Evolutionary conservation across 2,797 vertebrate species (phyloP), one percentile per base, ranked within the genome.

Genomic region (Aphelocoma californica): DNA sequence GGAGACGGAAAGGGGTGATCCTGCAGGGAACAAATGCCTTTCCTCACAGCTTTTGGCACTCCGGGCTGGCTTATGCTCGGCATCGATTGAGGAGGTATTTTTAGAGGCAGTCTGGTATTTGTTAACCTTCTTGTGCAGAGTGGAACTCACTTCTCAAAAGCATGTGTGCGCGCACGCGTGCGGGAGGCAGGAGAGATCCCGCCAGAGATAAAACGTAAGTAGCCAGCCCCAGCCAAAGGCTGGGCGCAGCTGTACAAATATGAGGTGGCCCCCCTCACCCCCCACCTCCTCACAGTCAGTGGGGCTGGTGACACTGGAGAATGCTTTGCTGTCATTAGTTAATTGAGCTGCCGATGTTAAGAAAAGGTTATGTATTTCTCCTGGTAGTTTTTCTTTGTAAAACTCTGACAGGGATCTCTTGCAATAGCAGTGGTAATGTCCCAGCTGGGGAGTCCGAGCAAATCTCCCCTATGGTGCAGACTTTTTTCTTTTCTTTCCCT

Each of bases 351-450:
- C 97, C 81, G 95, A 98, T 98, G 98, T 98, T 98, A 98, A 98
- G 97, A 98, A 98, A 98, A 98, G 98, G 98, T 98, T 98, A 98
- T 97, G 97, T 98, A 97, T 98, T 98, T 98, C 97, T 97, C 97
- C 97, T 96, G 96, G 95, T 98, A 98, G 97, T 98, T 98, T 98
- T 98, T 96, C 97, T 98, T 98, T 97, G 95, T 94, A 96, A 97
- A 97, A 97, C 96, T 97, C 97, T 97, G 96, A 93, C 97, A 96
- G 84, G 67, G 96, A 95, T 96, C 95, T 94, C 95, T 92, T 93
- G 94, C 96, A 79, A 91, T 91, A 95, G 94, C 5, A 34, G 38
- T 56, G 62, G 84, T 93, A 90, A 82, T 57, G 70, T 65, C 88
- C 54, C 79, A 65, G 81, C 94, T 91, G 84, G 91, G 89, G 86